These are phyloP conservation scores for Bombus confusus DNA, from an alignment of 1,140 invertebrate genomes.

Conservation along the genomic window DNA sequence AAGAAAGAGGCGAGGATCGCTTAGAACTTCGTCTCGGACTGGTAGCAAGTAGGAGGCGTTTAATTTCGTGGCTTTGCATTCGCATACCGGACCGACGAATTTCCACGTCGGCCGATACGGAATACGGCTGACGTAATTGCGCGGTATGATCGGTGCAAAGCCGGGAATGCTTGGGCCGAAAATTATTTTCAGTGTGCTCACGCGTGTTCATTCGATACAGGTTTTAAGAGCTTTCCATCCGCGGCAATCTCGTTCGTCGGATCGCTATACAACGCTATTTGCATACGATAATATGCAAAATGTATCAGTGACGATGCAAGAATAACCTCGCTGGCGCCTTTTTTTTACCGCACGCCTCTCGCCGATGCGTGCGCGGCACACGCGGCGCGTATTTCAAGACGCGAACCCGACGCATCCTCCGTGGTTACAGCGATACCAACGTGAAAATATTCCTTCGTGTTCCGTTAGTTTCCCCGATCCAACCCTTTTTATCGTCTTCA, in stretches of 20 bases:
- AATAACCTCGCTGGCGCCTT: conserved; percentile 45
- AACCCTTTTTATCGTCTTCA: neutral
- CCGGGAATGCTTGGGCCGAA: neutral
- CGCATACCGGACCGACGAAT: neutral
- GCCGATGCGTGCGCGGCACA: neutral
- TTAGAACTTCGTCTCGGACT: neutral
- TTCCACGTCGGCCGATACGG: conserved; percentile 18
- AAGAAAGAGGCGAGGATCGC: neutral
- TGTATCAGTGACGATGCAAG: conserved; percentile 57
- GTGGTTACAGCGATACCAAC: neutral
- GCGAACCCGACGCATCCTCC: neutral
- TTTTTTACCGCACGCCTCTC: conserved; percentile 23
- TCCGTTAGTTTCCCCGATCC: neutral
- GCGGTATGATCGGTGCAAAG: neutral
- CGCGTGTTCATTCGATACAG: neutral
- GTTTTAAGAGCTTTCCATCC: conserved; percentile 32
- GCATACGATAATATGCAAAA: conserved; percentile 56
- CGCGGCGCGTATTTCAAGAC: too few relatives aligned
- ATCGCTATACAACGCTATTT: conserved; percentile 31
- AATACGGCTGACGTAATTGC: conserved; percentile 12
- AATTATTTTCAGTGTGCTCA: conserved; percentile 41
- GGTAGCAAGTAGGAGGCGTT: neutral
- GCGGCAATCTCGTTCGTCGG: neutral
- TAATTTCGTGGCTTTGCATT: neutral
- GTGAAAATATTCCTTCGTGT: conserved; percentile 23